Percentiles rank a stretch among this genome's conserved stretches.
Conservation (phyloP, 2,113 vertebrate species). For the Brachyistius frenatus region DNA sequence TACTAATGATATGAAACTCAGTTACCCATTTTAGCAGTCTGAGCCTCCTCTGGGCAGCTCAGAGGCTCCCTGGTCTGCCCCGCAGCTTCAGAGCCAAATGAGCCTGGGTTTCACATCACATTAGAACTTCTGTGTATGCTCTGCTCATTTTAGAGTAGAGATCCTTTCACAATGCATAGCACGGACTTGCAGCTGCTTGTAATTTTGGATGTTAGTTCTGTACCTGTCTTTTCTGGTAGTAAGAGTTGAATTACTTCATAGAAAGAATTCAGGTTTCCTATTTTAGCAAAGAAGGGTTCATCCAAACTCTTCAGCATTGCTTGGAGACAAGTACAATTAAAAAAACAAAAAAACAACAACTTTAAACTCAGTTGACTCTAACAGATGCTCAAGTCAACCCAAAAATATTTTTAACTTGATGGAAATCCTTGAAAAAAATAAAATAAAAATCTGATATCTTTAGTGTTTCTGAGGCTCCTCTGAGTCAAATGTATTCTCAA, state of each 20-base stretch:
- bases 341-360: not conserved
- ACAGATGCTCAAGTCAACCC: not conserved
- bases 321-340: not conserved
- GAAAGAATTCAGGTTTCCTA: not conserved
- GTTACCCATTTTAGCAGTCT: slow-evolving; percentile 54
- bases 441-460: not conserved
- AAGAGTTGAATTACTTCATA: not conserved
- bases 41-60: slow-evolving; percentile 44
- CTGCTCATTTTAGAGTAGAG: slow-evolving; percentile 17
- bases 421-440: not conserved
- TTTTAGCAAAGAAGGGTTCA: no score
- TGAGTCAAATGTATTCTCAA: not conserved
- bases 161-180: not conserved
- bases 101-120: slow-evolving; percentile 5
- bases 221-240: not conserved
- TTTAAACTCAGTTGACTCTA: not conserved
- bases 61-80: not conserved
- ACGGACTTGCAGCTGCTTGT: not conserved
- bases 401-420: not conserved
- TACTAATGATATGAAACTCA: slow-evolving; percentile 53
- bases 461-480: not conserved
- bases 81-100: not conserved
- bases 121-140: not conserved
- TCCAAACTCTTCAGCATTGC: not conserved
- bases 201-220: not conserved